These are phyloP conservation scores for Notoglanidium macrostoma DNA, from an alignment of 2,797 vertebrate species.

Conservation along the genomic window DNA sequence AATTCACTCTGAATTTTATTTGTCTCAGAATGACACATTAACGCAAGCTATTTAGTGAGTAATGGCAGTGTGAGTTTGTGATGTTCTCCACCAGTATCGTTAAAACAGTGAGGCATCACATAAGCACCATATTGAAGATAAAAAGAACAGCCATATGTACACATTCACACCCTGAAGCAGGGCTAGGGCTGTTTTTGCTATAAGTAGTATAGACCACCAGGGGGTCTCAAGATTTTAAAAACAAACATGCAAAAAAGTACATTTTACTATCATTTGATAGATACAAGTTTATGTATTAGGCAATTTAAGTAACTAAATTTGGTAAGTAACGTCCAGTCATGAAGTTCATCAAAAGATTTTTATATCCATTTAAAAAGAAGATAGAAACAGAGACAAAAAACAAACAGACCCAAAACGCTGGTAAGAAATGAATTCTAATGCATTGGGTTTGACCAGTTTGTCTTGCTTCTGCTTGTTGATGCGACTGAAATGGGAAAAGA, in stretches of 20 bases:
- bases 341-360: not conserved
- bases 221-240: not conserved
- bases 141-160: not conserved
- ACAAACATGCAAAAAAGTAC: not conserved
- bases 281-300: not conserved
- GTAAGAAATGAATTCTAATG: not conserved
- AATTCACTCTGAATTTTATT: not conserved
- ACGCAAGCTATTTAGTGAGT: not conserved
- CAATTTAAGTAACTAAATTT: not conserved
- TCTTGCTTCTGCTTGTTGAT: not conserved
- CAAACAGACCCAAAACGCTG: not conserved
- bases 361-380: not conserved
- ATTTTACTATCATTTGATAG: not conserved
- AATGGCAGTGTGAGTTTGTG: not conserved
- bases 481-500: not conserved
- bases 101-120: not conserved
- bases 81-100: not conserved
- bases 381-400: not conserved
- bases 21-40: slow-evolving; percentile 6
- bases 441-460: not conserved
- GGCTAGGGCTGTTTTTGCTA: not conserved
- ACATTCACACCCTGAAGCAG: not conserved
- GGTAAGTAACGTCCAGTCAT: not conserved
- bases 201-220: not conserved
- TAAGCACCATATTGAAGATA: not conserved